Conservation (phyloP, 2,113 vertebrate species). For the Pluvialis apricaria region DNA sequence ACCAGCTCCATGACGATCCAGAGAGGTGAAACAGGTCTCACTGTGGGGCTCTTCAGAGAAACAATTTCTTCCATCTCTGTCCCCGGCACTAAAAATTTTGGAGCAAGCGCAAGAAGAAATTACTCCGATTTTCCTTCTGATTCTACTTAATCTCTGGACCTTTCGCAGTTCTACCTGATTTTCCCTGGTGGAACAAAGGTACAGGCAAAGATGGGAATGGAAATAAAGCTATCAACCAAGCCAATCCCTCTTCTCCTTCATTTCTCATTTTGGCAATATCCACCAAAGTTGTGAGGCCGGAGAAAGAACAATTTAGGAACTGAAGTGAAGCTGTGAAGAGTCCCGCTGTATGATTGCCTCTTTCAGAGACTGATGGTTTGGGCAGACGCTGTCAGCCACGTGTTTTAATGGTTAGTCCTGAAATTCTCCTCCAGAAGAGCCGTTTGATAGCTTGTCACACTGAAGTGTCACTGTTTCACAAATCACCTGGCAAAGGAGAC, state of each 20-base stretch:
- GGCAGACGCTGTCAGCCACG: background rate
- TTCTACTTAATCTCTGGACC: background rate
- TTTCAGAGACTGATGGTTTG: background rate
- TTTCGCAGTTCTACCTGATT: background rate
- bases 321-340: background rate
- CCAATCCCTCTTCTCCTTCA: background rate
- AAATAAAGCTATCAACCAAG: background rate
- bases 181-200: background rate
- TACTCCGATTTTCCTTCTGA: background rate
- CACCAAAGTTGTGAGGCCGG: background rate
- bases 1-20: background rate
- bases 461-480: background rate
- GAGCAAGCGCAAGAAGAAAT: background rate
- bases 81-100: background rate
- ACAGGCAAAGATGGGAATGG: background rate
- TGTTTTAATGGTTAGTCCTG: background rate
- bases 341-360: background rate
- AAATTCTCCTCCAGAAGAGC: background rate
- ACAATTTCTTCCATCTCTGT: background rate
- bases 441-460: background rate
- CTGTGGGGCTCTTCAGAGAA: background rate
- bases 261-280: background rate
- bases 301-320: background rate
- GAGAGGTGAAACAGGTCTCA: background rate
- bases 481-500: background rate